These are phyloP conservation scores for Chloroceryle inda DNA, from an alignment of 2,797 vertebrate species.

Conservation along the genomic window DNA sequence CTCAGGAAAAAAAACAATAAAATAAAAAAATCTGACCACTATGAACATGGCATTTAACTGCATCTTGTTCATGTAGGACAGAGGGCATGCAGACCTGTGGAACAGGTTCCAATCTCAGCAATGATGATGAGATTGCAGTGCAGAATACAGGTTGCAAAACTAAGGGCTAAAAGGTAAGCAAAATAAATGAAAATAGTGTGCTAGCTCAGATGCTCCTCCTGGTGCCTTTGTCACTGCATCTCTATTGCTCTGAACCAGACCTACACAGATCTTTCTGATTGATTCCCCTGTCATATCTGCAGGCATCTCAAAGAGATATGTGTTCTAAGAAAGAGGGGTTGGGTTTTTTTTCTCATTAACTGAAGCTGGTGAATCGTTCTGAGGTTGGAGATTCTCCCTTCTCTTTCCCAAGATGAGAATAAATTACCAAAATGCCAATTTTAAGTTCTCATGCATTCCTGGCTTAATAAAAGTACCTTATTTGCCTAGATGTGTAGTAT, in stretches of 20 bases:
- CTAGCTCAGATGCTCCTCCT: background rate
- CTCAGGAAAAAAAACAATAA: background rate
- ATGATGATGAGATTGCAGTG: background rate
- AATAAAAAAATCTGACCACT: background rate
- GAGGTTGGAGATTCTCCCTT: background rate
- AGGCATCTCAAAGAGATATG: background rate
- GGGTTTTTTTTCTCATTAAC: background rate
- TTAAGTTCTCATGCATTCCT: conserved; percentile 14
- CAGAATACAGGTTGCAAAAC: background rate
- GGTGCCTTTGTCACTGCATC: background rate
- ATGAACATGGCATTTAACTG: background rate
- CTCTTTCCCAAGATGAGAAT: conserved; percentile 20
- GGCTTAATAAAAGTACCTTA: conserved; percentile 1
- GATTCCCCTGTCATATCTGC: background rate
- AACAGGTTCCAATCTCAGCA: background rate
- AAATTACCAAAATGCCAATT: conserved; percentile 14
- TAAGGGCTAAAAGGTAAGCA: background rate
- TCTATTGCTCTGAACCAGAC: background rate
- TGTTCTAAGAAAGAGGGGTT: background rate
- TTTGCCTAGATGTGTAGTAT: conserved; percentile 8
- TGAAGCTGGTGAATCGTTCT: background rate
- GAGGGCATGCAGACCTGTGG: background rate
- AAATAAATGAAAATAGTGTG: background rate
- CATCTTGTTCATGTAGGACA: background rate
- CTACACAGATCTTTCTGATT: background rate